These are phyloP conservation scores for Xerus inauris DNA, from an alignment of 2,113 vertebrate genomes.

Conservation along the genomic window DNA sequence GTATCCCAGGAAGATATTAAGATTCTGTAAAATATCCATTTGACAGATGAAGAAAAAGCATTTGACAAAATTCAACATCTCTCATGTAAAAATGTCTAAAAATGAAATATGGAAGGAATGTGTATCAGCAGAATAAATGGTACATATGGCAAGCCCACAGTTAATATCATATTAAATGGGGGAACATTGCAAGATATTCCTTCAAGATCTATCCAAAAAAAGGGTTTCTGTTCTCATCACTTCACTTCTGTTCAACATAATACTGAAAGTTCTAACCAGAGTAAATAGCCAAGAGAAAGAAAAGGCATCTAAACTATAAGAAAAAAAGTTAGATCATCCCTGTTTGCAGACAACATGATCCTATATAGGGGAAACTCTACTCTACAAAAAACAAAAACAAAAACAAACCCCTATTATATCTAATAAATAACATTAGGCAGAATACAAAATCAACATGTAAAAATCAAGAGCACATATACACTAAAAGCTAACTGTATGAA, in stretches of 20 bases:
- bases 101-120: neutral
- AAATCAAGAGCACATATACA: neutral
- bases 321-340: neutral
- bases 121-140: neutral
- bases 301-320: neutral
- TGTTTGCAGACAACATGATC: neutral
- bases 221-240: neutral
- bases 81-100: neutral
- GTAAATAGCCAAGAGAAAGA: neutral
- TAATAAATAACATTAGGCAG: neutral
- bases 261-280: neutral
- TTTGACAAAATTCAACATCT: neutral
- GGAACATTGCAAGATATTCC: neutral
- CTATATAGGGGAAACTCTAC: neutral
- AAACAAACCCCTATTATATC: neutral
- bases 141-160: rapidly evolving
- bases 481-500: neutral
- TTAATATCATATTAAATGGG: neutral
- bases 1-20: neutral
- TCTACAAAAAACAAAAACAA: neutral
- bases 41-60: neutral
- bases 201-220: neutral
- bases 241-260: neutral
- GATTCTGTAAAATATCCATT: neutral
- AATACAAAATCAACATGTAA: neutral